A percentile compares a stretch with the other conserved stretches of the same genome.
phyloP scores from a whole-genome alignment of 2,888 invertebrate species.

The Gastrophysa polygoni region DNA sequence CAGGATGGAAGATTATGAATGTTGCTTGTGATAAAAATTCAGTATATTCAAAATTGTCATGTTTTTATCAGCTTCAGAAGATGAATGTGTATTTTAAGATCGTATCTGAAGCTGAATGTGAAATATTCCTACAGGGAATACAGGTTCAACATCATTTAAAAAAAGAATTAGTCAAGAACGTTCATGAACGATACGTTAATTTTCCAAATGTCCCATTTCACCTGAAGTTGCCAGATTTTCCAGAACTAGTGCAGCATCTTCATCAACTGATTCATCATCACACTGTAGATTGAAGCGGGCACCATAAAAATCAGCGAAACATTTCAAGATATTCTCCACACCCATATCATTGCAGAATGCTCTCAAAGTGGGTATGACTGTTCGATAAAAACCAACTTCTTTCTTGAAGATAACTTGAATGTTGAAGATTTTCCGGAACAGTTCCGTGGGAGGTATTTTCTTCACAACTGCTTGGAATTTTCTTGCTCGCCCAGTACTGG shows the following conservation, averaged over 20 bases:
- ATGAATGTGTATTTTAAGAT: too few species aligned
- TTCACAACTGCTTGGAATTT: slow-evolving; percentile 50
- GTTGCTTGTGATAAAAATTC: too few species aligned
- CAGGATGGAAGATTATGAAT: too few species aligned
- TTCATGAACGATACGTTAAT: too few species aligned
- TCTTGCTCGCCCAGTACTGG: background rate
- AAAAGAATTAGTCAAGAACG: too few species aligned
- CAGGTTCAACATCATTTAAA: too few species aligned
- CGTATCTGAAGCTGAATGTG: too few species aligned
- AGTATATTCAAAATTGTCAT: too few species aligned
- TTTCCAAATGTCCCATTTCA: too few species aligned
- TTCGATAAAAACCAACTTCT: slow-evolving; percentile 62
- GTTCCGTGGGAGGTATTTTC: slow-evolving; percentile 25
- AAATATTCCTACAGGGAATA: too few species aligned
- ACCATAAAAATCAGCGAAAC: slow-evolving; percentile 46
- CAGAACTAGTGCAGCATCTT: slow-evolving; percentile 61
- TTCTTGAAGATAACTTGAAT: slow-evolving; percentile 60
- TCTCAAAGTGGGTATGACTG: slow-evolving; percentile 58
- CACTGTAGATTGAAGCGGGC: slow-evolving; percentile 41
- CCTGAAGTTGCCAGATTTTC: slow-evolving; percentile 56
- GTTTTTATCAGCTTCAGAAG: too few species aligned
- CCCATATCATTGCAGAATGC: slow-evolving; percentile 57
- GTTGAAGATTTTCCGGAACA: slow-evolving; percentile 57
- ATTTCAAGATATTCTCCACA: slow-evolving; percentile 52
- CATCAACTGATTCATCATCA: slow-evolving; percentile 53